These are phyloP conservation scores for Asarcornis scutulata DNA, from an alignment of 2,113 vertebrate species.

Conservation along the genomic window DNA sequence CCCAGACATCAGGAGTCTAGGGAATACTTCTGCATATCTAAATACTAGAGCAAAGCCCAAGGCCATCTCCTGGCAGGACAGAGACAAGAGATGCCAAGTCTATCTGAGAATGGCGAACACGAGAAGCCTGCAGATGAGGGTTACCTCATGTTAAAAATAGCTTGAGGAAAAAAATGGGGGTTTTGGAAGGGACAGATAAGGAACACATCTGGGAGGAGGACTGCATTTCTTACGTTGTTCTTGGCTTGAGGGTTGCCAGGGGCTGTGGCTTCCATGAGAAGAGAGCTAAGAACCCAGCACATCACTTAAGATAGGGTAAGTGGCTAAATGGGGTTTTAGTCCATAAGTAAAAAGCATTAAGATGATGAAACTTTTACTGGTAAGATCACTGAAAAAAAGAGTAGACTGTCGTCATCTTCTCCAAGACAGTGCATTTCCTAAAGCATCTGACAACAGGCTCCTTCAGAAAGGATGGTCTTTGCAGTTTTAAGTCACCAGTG, in stretches of 20 bases:
- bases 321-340: background rate
- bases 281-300: background rate
- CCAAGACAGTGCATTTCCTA: background rate
- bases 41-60: background rate
- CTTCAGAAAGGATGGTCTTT: rapidly evolving
- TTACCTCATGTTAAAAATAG: background rate
- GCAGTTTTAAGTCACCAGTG: rapidly evolving
- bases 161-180: background rate
- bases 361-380: background rate
- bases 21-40: background rate
- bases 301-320: background rate
- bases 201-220: background rate
- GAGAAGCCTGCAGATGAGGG: background rate
- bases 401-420: background rate
- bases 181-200: background rate
- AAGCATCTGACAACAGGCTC: background rate
- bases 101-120: rapidly evolving
- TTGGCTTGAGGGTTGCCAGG: background rate
- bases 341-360: background rate
- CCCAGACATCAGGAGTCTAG: background rate
- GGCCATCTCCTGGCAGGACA: background rate
- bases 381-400: background rate
- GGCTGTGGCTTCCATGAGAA: background rate
- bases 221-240: rapidly evolving
- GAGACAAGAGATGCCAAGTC: background rate